These are phyloP conservation scores for Trachelus stipa DNA, from an alignment of 2,888 invertebrate genomes.

Conservation along the genomic window DNA sequence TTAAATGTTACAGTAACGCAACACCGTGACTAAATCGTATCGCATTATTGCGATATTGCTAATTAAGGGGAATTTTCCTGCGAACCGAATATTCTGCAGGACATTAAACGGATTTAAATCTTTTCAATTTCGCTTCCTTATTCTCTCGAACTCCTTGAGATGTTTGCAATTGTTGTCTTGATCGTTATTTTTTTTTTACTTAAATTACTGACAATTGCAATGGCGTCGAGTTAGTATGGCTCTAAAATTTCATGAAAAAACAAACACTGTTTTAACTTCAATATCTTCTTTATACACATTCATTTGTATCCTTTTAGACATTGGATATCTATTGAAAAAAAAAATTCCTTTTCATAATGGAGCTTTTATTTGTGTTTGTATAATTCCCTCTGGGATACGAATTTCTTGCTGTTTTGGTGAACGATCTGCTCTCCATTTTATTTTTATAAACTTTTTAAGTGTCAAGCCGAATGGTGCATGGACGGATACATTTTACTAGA, in stretches of 20 bases:
- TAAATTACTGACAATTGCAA: neutral
- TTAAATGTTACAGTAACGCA: neutral
- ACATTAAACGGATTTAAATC: neutral
- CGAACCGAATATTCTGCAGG: neutral
- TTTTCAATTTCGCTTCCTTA: neutral
- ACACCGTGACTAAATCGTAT: neutral
- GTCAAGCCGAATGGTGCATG: neutral
- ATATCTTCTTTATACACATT: neutral
- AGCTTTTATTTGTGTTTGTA: neutral
- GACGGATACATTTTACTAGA: neutral
- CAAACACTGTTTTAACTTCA: slow-evolving; percentile 14
- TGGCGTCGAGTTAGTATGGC: slow-evolving; percentile 23
- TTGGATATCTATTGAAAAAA: no score
- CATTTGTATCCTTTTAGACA: no score
- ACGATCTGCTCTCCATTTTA: neutral
- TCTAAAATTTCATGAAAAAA: slow-evolving; percentile 31
- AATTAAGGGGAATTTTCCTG: neutral
- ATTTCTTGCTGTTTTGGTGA: neutral
- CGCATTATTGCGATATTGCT: neutral
- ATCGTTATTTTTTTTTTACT: slow-evolving; percentile 9
- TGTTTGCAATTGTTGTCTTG: slow-evolving; percentile 23
- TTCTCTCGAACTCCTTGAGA: slow-evolving; percentile 2
- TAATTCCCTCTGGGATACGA: no score
- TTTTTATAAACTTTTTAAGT: neutral
- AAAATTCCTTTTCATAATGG: no score